These are phyloP conservation scores for Calyptomena viridis DNA, from an alignment of 2,113 vertebrate genomes.

Conservation along the genomic window DNA sequence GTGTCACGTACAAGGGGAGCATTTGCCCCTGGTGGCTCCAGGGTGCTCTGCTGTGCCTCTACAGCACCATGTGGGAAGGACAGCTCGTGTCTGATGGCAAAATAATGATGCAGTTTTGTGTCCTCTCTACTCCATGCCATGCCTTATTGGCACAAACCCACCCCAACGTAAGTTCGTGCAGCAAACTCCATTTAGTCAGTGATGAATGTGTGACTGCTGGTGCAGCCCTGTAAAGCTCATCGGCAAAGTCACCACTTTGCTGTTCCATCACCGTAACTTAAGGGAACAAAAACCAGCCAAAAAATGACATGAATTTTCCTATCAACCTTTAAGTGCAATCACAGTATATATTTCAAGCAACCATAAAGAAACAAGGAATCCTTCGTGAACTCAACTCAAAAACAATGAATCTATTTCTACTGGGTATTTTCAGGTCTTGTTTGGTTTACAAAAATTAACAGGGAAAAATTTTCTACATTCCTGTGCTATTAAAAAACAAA, in stretches of 20 bases:
- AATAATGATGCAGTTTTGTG: background rate
- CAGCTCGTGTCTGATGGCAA: background rate
- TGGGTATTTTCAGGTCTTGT: background rate
- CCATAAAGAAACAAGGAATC: background rate
- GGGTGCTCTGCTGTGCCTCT: background rate
- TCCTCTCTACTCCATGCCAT: fast-evolving
- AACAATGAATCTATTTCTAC: background rate
- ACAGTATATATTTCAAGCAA: background rate
- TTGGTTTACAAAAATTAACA: background rate
- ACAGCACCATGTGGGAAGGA: background rate
- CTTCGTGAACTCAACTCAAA: background rate
- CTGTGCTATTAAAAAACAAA: background rate
- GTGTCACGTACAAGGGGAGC: background rate
- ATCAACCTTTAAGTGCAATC: background rate
- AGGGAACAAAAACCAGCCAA: background rate
- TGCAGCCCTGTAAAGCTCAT: background rate
- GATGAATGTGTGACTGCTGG: background rate
- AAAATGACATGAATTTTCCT: background rate
- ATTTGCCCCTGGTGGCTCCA: background rate
- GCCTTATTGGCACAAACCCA: background rate
- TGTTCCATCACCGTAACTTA: background rate
- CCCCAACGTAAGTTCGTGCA: background rate
- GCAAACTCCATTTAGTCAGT: background rate
- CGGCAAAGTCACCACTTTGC: background rate
- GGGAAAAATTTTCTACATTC: background rate